Conservation (phyloP, 2,797 vertebrate genomes). For the Meda fulgida region DNA sequence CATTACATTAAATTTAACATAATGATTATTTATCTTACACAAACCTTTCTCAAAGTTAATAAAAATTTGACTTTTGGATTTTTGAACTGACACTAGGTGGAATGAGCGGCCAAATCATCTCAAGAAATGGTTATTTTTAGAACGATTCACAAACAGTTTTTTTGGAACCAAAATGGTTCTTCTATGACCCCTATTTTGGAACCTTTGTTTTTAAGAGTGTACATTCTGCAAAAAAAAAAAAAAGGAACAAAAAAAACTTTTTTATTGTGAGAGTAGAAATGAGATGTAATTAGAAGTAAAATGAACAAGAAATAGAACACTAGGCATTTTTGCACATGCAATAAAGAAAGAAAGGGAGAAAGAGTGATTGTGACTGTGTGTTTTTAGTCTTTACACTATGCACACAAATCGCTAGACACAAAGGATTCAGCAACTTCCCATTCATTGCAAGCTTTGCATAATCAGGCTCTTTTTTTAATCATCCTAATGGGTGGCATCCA, state of each 20-base stretch:
- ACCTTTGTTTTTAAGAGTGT: too few species aligned
- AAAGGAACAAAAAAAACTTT: neutral
- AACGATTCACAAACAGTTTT: too few species aligned
- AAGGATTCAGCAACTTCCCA: slow-evolving; percentile 20
- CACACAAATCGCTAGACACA: neutral
- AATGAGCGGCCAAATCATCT: too few species aligned
- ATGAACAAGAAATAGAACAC: neutral
- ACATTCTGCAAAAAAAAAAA: too few species aligned
- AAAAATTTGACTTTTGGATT: too few species aligned
- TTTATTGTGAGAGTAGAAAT: neutral
- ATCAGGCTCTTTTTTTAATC: slow-evolving; percentile 45
- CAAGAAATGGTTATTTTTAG: too few species aligned
- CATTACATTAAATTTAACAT: too few species aligned
- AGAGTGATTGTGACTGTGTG: neutral
- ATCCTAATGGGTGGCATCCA: slow-evolving; percentile 45
- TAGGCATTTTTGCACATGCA: neutral
- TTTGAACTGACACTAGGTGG: too few species aligned
- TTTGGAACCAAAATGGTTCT: too few species aligned
- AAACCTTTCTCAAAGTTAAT: too few species aligned
- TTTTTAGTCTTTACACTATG: neutral
- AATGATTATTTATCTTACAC: too few species aligned
- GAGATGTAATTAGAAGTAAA: neutral
- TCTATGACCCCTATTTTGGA: too few species aligned
- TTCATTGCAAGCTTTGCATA: slow-evolving; percentile 23
- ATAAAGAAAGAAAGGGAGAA: neutral